Base-by-base conservation (phyloP, 2,888 invertebrate genomes). In the Mactromeris polynyma region DNA sequence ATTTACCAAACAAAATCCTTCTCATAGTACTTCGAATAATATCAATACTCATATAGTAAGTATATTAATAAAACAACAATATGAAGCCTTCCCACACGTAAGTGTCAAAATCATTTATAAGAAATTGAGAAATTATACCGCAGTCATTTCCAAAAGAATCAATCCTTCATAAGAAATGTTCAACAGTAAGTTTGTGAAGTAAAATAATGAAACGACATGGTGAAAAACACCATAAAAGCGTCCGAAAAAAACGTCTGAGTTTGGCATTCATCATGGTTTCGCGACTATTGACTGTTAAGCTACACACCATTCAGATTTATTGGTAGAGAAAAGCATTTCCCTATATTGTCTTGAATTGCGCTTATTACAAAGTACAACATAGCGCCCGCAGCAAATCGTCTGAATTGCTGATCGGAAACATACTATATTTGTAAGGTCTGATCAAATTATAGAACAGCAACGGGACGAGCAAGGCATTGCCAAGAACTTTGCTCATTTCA, bases 271-370 rank as follows among this genome's bases (percentile, higher is more conserved):
- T 80, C 31, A 33, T 33, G 4, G 6, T 33, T 73, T 73, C 73
- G 26, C 73, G 33, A 36, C 80, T 42, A 46, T 51, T 40, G 38
- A 40, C 64, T 33, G 40, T 82, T 51, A 40, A 40, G n/a, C 21
- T 36, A 26, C 7, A 11, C 40, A 58, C 21, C 33, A 54, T 38
- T 64, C 40, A 64, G 64, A 82, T 82, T 82, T 64, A 82, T 82
- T 82, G 58, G 33, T 64, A 82, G n/a, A 64, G 82, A 82, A 82
- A 58, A 82, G 31, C 31, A 64, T 64, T 64, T 40, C 40, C 14
- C 64, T 40, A 17, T 33, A 64, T 64, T 64, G 81, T 54, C 81
- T 81, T 51, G 36, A 54, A 31, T n/a, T 46, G 36, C 36, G 81
- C 58, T 54, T 54, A 81, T 54, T 54, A 36, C 81, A 33, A 21